Evolutionary conservation across 2,797 vertebrate genomes (phyloP), one percentile per base, ranked within the genome.

Genomic region (Sandelia bainsii): DNA sequence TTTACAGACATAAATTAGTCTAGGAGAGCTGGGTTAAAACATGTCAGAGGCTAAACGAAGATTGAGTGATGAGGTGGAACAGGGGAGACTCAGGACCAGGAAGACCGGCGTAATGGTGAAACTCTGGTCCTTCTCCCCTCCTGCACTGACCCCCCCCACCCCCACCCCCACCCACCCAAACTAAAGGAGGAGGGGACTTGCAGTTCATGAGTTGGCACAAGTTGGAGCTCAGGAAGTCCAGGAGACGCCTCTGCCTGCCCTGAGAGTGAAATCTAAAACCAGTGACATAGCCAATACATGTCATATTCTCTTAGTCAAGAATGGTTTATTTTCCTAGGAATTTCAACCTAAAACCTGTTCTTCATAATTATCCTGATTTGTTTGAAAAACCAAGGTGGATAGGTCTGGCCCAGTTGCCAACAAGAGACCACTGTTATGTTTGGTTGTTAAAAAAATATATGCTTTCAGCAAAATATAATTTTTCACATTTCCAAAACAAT

Each of bases 301-400:
- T 95, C 94, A 94, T 92, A 91, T 92, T 93, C 93, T 87, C 87
- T 92, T 80, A 83, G 82, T 93, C 92, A 92, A 83, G 89, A 92
- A 91, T 78, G 83, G 92, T 95, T 95, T 95, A 93, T 94, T 95
- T 95, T 95, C 90, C 83, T 90, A 91, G 91, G 91, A 94, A 93
- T 94, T 94, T 92, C 82, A 91, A 88, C 90, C 85, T 93, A 93
- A 94, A 94, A 94, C 91, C 93, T 95, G 94, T 86, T 95, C 93
- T 83, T 92, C 89, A 92, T 91, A 93, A 94, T 95, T 94, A 94
- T 80, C 83, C 83, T 93, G 93, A 94, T 94, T 94, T 93, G 93
- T 93, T 94, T 94, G 75, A 84, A 93, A 93, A 93, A 91, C 69
- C 81, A 76, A 89, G 87, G 84, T 89, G 86, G 92, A 93, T 89